Conservation (phyloP, 2,797 vertebrate genomes). For the Sebastes steindachneri region DNA sequence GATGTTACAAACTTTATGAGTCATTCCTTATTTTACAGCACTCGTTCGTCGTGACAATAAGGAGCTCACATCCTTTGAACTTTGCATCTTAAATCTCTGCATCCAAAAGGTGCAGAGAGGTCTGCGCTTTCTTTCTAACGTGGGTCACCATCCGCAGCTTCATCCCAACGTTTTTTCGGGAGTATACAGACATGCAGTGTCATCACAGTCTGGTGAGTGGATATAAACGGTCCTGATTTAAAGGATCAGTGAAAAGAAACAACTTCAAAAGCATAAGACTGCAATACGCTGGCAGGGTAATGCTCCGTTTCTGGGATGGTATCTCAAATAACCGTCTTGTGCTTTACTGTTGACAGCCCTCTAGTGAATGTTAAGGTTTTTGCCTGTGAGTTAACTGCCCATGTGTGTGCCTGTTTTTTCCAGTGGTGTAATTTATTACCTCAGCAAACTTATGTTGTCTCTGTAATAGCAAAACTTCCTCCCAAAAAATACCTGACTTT, state of each 20-base stretch:
- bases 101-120: neutral
- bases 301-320: constrained; percentile 15
- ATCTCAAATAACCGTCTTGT: constrained; percentile 33
- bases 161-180: neutral
- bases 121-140: neutral
- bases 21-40: constrained; percentile 21
- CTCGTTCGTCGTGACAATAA: neutral
- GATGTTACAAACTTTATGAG: constrained; percentile 39
- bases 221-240: neutral
- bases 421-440: constrained; percentile 58
- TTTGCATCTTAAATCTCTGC: constrained; percentile 7
- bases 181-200: neutral
- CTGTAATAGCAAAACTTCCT: neutral
- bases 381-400: constrained; percentile 57
- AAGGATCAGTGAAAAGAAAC: neutral
- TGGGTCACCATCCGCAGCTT: constrained; percentile 1
- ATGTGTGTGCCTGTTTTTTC: constrained; percentile 60
- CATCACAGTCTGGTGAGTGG: neutral
- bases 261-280: constrained; percentile 8
- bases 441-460: constrained; percentile 48
- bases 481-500: neutral
- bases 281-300: neutral
- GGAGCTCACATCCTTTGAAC: constrained; percentile 3
- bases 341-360: constrained; percentile 58
- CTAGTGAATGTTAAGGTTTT: constrained; percentile 64